Evolutionary conservation across 2,888 invertebrate genomes (phyloP), one percentile per base, ranked within the genome.

Genomic region (Elegia similella): DNA sequence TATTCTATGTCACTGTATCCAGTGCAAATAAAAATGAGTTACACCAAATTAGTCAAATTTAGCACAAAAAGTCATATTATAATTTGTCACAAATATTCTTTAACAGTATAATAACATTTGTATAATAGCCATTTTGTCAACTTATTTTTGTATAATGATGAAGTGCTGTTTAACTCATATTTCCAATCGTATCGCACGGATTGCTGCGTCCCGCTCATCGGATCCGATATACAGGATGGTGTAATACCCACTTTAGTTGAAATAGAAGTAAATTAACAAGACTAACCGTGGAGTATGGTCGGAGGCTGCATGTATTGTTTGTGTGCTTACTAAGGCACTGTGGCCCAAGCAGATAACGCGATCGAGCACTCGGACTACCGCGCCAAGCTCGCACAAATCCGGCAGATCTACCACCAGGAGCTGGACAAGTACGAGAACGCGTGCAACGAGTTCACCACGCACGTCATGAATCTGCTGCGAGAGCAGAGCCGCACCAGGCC

Each of bases 401-500:
- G 99, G 62, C 98, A 98, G 92, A 99, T 99, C 76, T 99, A 99
- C 92, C 99, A 99, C 88, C 98, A 98, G 90, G 99, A 99, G 91
- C 91, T 99, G 78, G 98, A 99, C 91, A 99, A 99, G 93, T 99
- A 99, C 82, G 99, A 99, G 92, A 99, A 99, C 94, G 99, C 99
- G n/a, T 99, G 99, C 93, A 98, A 98, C 88, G 99, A 99, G 93
- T 99, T 99, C 91, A 99, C 99, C 60, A 99, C 99, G n/a, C 99
- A 99, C 92, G 99, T 99, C 68, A 98, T 99, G 96, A 99, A 99
- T 88, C 92, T 99, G 72, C 93, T 99, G 65, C 93, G 98, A 58
- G 98, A 99, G 89, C 98, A 99, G 92, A 98, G 98, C 78, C 96
- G 98, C 76, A 99, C 99, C 69, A 93, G 99, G 72, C 99, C 99